Percentiles rank a stretch among this genome's conserved stretches.
Conservation (phyloP, 2,113 vertebrate genomes). For the Campylorhamphus procurvoides region DNA sequence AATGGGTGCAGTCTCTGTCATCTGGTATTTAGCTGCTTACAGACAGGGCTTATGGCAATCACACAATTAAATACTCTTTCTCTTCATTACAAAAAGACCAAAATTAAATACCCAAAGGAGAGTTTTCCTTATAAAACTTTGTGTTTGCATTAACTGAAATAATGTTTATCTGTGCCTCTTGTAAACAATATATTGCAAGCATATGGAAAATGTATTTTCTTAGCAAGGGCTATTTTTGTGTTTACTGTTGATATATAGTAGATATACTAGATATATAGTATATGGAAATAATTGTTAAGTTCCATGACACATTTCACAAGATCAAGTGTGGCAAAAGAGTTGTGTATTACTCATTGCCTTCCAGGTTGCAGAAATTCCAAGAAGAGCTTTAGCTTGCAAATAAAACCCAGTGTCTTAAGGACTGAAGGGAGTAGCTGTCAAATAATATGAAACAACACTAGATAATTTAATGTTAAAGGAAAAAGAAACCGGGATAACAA, state of each 20-base stretch:
- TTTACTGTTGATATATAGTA: not conserved
- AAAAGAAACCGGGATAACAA: not conserved
- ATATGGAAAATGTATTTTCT: not conserved
- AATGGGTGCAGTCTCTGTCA: not conserved
- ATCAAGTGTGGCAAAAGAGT: not conserved
- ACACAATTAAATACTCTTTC: not conserved
- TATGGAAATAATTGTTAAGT: not conserved
- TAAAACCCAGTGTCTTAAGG: not conserved
- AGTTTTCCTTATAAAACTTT: not conserved
- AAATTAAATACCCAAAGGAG: not conserved
- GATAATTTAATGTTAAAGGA: not conserved
- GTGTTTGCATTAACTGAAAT: not conserved
- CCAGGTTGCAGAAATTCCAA: not conserved
- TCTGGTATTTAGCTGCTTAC: not conserved
- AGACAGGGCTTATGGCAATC: not conserved
- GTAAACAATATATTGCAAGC: not conserved
- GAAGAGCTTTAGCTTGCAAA: not conserved
- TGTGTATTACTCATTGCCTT: not conserved
- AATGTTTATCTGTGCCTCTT: not conserved
- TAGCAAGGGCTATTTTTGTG: not conserved
- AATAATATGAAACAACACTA: not conserved
- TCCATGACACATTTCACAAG: not conserved
- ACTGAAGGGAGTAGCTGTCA: not conserved
- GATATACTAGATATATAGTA: not conserved
- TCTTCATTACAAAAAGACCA: not conserved